Evolutionary conservation across 2,888 invertebrate species (phyloP).

Genomic region (Cerceris rybyensis): DNA sequence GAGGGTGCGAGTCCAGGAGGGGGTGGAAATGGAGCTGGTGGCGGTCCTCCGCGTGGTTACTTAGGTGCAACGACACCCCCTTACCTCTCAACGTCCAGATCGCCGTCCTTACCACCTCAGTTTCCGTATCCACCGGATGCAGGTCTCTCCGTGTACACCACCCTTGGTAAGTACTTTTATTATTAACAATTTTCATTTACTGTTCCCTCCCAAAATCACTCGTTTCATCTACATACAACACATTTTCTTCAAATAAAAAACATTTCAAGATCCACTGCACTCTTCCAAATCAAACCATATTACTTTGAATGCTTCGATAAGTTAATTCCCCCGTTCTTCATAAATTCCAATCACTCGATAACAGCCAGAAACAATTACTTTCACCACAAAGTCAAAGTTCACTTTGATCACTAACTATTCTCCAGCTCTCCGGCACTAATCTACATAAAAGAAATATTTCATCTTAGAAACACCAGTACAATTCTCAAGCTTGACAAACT

Average conservation of each 20-base stretch:
- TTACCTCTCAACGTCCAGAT: constrained; percentile 88
- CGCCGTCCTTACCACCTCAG: constrained; percentile 89
- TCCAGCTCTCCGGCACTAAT: no score
- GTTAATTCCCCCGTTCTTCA: not conserved
- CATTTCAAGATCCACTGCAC: no score
- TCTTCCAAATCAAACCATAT: no score
- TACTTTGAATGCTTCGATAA: no score
- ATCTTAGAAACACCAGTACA: not conserved
- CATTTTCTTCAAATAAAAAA: no score
- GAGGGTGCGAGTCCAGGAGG: constrained; percentile 90
- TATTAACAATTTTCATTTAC: not conserved
- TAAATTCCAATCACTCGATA: not conserved
- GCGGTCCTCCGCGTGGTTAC: constrained; percentile 84
- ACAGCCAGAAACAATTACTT: no score
- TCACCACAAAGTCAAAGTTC: no score
- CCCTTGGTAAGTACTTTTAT: constrained; percentile 86
- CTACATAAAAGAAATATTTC: not conserved
- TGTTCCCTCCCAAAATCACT: no score
- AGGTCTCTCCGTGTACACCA: constrained; percentile 92
- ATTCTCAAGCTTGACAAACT: not conserved
- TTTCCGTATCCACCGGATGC: constrained; percentile 91
- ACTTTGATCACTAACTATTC: no score
- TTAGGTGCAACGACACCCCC: constrained; percentile 89
- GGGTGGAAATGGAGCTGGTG: constrained; percentile 81
- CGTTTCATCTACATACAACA: no score